These are phyloP conservation scores for Eurosta solidaginis DNA, from an alignment of 1,140 invertebrate genomes.

Conservation along the genomic window DNA sequence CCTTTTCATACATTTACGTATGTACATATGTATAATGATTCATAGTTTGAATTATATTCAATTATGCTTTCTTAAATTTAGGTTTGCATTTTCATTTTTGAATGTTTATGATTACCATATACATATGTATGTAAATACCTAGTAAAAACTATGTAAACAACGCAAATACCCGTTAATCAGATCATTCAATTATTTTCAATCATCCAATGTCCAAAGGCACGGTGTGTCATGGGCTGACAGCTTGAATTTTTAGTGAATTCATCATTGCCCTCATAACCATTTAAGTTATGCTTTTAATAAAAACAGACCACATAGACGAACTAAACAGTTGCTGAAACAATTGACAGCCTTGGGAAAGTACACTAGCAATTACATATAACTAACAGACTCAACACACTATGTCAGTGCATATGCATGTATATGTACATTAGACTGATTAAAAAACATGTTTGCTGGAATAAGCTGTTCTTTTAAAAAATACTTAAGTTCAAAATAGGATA, in stretches of 20 bases:
- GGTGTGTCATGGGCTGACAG: background rate
- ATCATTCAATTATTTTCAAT: slow-evolving; percentile 10
- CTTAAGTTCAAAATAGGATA: no score
- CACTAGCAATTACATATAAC: background rate
- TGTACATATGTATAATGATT: no score
- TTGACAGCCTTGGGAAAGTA: slow-evolving; percentile 1
- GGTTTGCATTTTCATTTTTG: no score
- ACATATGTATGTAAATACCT: background rate
- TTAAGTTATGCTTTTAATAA: background rate
- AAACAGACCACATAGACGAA: background rate
- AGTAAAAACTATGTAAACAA: background rate
- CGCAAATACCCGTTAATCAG: background rate
- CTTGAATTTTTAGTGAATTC: background rate
- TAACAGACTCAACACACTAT: background rate
- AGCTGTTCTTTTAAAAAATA: no score
- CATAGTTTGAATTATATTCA: no score
- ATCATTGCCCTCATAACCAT: background rate
- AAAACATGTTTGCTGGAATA: no score
- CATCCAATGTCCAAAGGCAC: background rate
- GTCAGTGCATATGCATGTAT: background rate
- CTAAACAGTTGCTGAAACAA: background rate
- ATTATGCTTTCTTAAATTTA: no score
- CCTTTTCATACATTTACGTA: no score
- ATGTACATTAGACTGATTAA: background rate
- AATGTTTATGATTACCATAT: background rate